Evolutionary conservation across 2,888 invertebrate species (phyloP).

Genomic region (Nomada fabriciana): DNA sequence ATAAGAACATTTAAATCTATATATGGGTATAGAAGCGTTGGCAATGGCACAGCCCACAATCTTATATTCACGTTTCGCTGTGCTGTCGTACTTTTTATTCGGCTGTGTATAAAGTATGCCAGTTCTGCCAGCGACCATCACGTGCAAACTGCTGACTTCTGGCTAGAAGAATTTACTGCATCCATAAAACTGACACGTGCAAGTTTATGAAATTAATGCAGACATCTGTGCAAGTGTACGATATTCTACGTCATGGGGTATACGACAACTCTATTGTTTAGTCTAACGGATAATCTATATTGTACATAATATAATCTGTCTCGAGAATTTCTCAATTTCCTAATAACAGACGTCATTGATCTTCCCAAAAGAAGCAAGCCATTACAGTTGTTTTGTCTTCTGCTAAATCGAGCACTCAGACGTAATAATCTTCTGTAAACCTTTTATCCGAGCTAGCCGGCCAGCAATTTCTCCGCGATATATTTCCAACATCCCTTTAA

Average conservation of each 20-base stretch:
- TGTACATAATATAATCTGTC: background rate
- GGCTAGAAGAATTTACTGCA: conserved; percentile 52
- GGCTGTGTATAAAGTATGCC: conserved; percentile 5
- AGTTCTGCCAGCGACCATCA: conserved; percentile 4
- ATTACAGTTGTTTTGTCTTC: background rate
- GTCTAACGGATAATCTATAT: background rate
- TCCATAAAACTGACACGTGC: conserved; percentile 55
- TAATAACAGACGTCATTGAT: background rate
- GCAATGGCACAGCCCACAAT: conserved; percentile 47
- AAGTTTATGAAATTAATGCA: conserved; percentile 61
- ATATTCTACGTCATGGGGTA: background rate
- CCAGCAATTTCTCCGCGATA: conserved; percentile 21
- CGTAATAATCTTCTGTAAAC: conserved; percentile 16
- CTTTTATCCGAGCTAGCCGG: conserved; percentile 6
- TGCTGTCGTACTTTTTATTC: conserved; percentile 30
- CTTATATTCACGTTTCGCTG: conserved; percentile 8
- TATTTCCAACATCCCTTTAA: conserved; percentile 23
- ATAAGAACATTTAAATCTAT: conserved; percentile 24
- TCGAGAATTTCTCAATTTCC: background rate
- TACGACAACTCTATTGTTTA: background rate
- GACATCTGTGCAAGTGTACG: conserved; percentile 30
- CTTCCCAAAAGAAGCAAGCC: background rate
- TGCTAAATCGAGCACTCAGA: background rate
- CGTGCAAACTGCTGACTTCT: conserved; percentile 32
- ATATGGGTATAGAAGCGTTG: conserved; percentile 35